Base-by-base conservation (phyloP, 2,888 invertebrate species). In the Agonopterix heracliana region DNA sequence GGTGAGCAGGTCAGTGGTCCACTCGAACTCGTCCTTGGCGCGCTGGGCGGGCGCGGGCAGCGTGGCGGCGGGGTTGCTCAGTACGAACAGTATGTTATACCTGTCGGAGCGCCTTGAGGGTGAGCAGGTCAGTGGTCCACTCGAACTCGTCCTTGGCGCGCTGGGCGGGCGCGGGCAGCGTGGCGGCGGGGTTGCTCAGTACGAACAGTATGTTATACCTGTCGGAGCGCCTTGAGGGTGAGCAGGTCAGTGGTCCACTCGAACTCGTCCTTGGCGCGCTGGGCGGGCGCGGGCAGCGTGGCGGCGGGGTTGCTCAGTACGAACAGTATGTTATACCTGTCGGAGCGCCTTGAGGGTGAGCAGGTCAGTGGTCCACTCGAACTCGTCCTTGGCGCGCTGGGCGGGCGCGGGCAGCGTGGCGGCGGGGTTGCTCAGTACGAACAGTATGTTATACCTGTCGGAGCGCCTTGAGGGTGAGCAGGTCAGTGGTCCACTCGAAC, bases 21-120 rank as follows among this genome's bases (percentile, higher is more conserved):
- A 92, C 81, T 99, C 99, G 57, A 96, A 92, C 57, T 92, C 90
- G 49, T 94, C 94, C 76, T 96, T 96, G 50, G 93, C 78, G 47
- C 91, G 89, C 81, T 96, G 94, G 50, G 90, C 87, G 42, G 93
- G 94, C 0, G 90, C 75, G 1, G 93, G 79, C 55, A 96, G 79
- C 53, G 92, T 92, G 52, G 92, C 91, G 44, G 93, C 93, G 2
- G 95, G 95, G 63, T 91, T 90, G 54, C 89, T 77, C 60, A 92
- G 78, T 49, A 91, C 73, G 55, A 83, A 71, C 55, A 90, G 89
- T n/a, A n/a, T n/a, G n/a, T n/a, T n/a, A n/a, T n/a, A n/a, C n/a
- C n/a, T n/a, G n/a, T n/a, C n/a, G n/a, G n/a, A n/a, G n/a, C 36
- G 93, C 86, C 64, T 93, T 91, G 45, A 98, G 89, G 59, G 96